Conservation (phyloP, 2,113 vertebrate genomes). For the Entomyzon cyanotis region DNA sequence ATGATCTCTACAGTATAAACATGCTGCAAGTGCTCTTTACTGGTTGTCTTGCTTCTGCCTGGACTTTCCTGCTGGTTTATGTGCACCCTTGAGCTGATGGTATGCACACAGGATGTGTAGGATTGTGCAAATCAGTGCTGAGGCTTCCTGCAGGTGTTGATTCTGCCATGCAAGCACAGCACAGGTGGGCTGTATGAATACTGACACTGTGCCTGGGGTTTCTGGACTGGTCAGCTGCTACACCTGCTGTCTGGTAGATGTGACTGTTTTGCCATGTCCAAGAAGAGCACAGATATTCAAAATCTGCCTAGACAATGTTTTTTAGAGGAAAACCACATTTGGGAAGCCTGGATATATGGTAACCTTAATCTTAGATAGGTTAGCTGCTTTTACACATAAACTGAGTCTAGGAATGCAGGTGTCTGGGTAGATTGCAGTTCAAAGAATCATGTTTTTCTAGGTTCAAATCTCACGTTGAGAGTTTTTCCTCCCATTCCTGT, state of each 20-base stretch:
- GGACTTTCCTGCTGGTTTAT: not conserved
- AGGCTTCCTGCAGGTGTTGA: not conserved
- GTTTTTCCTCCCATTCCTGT: not conserved
- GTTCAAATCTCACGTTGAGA: not conserved
- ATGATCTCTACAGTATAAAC: not conserved
- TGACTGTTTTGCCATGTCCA: not conserved
- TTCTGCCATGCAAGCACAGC: not conserved
- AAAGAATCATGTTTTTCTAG: not conserved
- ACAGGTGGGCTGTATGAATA: rapidly evolving
- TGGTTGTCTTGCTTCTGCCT: not conserved
- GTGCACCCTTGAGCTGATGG: not conserved
- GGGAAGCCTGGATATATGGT: not conserved
- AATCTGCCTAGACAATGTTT: not conserved
- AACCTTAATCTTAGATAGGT: not conserved
- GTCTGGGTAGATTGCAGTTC: not conserved
- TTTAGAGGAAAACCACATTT: not conserved
- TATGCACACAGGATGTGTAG: not conserved
- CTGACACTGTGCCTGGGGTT: not conserved
- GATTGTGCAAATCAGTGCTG: not conserved
- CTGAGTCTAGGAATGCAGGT: not conserved
- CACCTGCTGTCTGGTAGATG: not conserved
- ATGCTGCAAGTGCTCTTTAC: not conserved
- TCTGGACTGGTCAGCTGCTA: not conserved
- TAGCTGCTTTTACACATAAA: not conserved
- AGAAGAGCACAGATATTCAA: not conserved